Base-by-base conservation (phyloP, 2,797 vertebrate species). In the Chaetophractus vellerosus region DNA sequence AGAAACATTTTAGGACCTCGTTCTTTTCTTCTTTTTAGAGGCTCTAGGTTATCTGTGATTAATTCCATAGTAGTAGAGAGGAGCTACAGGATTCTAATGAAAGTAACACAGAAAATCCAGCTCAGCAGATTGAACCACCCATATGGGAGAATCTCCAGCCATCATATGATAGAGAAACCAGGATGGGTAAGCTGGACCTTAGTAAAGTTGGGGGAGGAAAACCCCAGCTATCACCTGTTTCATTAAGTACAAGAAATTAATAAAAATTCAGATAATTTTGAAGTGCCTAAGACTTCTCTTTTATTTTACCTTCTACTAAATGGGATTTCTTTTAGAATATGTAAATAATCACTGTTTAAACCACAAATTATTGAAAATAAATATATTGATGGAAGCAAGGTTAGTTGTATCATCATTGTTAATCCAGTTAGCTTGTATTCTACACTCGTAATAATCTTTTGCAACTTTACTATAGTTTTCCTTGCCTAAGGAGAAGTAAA, bases 301-400 rank as follows among this genome's bases (percentile, higher is more conserved):
- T 50, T 50, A 28, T 36, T 69, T 28, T 57, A 48, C 41, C 9
- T 68, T 90, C 5, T 38, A 69, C 7, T 55, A 93, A 89, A 33
- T 36, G 5, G 9, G 9, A 93, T 81, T 80, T 90, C 0, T 74
- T n/a, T 74, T 75, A 71, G 14, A 0, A 88, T 69, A 66, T 6
- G 38, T 78, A 91, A 96, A 81, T 48, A 87, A 68, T 23, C n/a
- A 78, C 4, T 48, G 31, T 45, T 61, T 74, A 57, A 68, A 57
- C 38, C 16, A 71, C 18, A 90, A 91, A 61, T 66, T 74, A 81
- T 23, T 66, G 36, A 63, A 93, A 94, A n/a, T 66, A 86, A 90
- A 55, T 50, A 88, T 48, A 79, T 63, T 81, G 16, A 61, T 83
- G 33, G 24, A 75, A 61, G 23, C 66, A 1, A 79, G 59, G 19